Percentiles rank a stretch among this genome's conserved stretches.
These are phyloP conservation scores for Catharus minimus DNA, from an alignment of 2,113 vertebrate genomes.

Conservation along the genomic window DNA sequence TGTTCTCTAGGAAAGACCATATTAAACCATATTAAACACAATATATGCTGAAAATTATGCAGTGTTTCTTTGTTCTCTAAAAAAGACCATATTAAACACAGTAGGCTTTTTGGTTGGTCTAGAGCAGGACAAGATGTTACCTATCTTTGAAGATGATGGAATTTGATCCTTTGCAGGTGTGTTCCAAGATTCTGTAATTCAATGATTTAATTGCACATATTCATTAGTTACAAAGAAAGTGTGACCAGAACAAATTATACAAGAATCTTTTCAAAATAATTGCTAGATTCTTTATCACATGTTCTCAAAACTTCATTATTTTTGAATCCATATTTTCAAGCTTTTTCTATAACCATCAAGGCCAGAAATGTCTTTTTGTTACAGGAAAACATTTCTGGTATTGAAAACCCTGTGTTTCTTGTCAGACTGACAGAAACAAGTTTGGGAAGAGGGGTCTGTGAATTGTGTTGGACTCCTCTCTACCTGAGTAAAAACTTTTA, in stretches of 20 bases:
- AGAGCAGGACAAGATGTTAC: not conserved
- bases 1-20: not conserved
- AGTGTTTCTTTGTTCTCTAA: not conserved
- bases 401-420: not conserved
- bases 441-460: not conserved
- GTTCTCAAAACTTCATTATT: not conserved
- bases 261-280: not conserved
- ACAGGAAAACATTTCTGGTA: not conserved
- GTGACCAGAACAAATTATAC: not conserved
- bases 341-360: not conserved
- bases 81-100: not conserved
- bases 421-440: not conserved
- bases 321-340: not conserved
- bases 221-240: not conserved
- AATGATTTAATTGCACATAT: not conserved
- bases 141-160: not conserved
- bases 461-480: rapidly evolving
- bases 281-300: rapidly evolving
- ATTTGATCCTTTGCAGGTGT: not conserved
- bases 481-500: not conserved
- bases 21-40: too few species aligned
- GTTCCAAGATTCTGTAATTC: not conserved
- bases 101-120: not conserved
- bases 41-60: not conserved
- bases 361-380: not conserved